A percentile compares a stretch with the other conserved stretches of the same genome.
phyloP scores from a whole-genome alignment of 2,113 vertebrate genomes.

The Sterrhoptilus dennistouni region DNA sequence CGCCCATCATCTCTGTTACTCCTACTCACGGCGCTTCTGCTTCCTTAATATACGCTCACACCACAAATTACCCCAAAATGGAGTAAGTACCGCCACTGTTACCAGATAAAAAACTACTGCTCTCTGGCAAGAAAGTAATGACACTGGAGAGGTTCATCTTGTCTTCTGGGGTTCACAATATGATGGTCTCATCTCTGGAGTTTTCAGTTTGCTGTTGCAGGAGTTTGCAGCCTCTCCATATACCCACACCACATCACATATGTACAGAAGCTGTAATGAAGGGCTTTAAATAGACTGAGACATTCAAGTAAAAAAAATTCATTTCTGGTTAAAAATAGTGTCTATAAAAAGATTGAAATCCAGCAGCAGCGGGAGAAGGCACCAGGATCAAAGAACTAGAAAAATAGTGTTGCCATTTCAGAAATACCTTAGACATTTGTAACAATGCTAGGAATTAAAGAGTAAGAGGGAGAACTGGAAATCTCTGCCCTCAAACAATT shows the following conservation, averaged over 20 bases:
- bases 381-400: not conserved
- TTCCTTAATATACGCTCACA: fast-evolving
- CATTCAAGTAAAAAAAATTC: not conserved
- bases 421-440: not conserved
- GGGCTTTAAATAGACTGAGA: not conserved
- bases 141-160: not conserved
- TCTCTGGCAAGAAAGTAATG: not conserved
- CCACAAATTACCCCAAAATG: not conserved
- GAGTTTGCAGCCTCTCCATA: not conserved
- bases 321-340: not conserved
- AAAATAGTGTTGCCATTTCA: not conserved
- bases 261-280: not conserved
- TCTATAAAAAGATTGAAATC: not conserved
- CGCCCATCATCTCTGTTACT: not conserved
- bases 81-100: not conserved
- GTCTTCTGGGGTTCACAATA: not conserved
- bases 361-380: not conserved
- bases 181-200: not conserved
- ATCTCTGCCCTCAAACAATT: not conserved
- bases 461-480: not conserved
- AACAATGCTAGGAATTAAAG: not conserved
- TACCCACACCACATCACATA: not conserved
- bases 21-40: not conserved
- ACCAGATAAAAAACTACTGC: not conserved
- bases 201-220: not conserved